These are phyloP conservation scores for Venturia canescens DNA, from an alignment of 1,140 invertebrate species.

Conservation along the genomic window DNA sequence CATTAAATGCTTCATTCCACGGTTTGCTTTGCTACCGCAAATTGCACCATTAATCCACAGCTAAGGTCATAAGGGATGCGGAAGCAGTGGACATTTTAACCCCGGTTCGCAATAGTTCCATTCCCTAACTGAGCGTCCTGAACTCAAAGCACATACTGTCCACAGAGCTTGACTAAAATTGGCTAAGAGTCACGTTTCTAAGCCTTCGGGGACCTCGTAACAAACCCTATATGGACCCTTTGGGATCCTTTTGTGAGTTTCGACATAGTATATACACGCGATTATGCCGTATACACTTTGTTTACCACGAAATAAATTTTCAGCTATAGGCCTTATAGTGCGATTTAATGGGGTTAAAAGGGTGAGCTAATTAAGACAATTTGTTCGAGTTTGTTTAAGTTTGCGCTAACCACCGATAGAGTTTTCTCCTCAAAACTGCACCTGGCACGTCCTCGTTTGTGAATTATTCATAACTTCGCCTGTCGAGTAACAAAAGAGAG, in stretches of 20 bases:
- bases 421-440: too few relatives aligned
- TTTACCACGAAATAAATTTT: not conserved
- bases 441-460: too few relatives aligned
- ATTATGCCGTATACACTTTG: not conserved
- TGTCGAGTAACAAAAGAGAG: too few relatives aligned
- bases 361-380: not conserved
- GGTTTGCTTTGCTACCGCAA: slow-evolving; percentile 44
- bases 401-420: too few relatives aligned
- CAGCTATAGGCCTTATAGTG: not conserved
- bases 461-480: too few relatives aligned
- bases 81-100: slow-evolving; percentile 20
- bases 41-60: slow-evolving; percentile 50
- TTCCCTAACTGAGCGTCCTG: slow-evolving; percentile 22
- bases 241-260: not conserved
- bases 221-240: not conserved
- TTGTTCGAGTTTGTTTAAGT: too few relatives aligned
- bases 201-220: not conserved
- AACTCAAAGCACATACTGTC: not conserved
- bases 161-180: not conserved
- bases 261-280: not conserved
- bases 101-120: not conserved
- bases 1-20: slow-evolving; percentile 45
- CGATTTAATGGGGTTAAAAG: not conserved
- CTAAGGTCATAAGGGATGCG: slow-evolving; percentile 32
- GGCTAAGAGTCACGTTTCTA: slow-evolving; percentile 32